Conservation (phyloP, 2,113 vertebrate species). For the Leucopsar rothschildi region DNA sequence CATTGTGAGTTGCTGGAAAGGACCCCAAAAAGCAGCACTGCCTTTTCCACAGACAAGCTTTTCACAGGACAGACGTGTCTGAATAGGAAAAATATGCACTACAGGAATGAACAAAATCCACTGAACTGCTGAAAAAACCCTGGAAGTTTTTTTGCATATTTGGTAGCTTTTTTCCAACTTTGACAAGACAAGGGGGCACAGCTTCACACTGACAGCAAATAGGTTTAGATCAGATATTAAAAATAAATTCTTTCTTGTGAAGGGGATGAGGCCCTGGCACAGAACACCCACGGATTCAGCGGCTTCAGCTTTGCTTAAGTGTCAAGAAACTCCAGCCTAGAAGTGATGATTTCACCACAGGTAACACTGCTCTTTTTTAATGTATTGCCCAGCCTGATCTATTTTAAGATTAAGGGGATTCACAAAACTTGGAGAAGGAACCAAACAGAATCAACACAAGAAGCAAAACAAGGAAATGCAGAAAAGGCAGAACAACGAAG, state of each 20-base stretch:
- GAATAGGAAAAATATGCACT: not conserved
- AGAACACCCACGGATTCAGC: not conserved
- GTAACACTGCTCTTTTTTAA: not conserved
- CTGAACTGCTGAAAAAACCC: not conserved
- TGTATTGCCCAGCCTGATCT: not conserved
- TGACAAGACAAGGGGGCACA: not conserved
- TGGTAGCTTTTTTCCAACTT: not conserved
- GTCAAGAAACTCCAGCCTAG: not conserved
- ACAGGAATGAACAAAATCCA: not conserved
- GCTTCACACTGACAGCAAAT: not conserved
- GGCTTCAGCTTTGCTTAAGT: not conserved
- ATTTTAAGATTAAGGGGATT: not conserved
- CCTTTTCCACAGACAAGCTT: not conserved
- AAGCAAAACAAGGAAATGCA: conserved; percentile 35
- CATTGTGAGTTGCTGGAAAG: not conserved
- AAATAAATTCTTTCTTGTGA: too few relatives aligned
- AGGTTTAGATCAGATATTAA: not conserved
- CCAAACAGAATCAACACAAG: not conserved
- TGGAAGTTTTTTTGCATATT: not conserved
- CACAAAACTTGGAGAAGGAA: not conserved
- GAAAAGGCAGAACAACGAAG: conserved; percentile 38
- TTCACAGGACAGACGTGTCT: not conserved
- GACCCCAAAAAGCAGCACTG: not conserved
- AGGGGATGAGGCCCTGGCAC: not conserved
- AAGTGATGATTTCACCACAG: not conserved